A percentile compares a stretch with the other conserved stretches of the same genome.
phyloP scores from a whole-genome alignment of 1,140 invertebrate species.

The Drosophila ohnishii region DNA sequence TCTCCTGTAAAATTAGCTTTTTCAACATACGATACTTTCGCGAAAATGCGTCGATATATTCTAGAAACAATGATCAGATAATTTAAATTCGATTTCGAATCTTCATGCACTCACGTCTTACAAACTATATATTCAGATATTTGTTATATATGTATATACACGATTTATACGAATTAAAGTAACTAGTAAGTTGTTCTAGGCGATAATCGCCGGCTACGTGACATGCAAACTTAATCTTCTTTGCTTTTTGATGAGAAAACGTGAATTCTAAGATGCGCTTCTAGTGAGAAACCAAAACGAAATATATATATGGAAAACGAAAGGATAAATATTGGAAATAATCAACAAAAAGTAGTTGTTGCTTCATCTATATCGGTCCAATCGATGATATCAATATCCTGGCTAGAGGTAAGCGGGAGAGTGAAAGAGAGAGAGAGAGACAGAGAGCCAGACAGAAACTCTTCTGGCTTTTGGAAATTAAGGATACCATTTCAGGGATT shows the following conservation, averaged over 20 bases:
- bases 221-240: slow-evolving; percentile 36
- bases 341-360: slow-evolving; percentile 10
- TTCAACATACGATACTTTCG: no score
- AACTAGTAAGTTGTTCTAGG: slow-evolving; percentile 22
- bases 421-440: not conserved
- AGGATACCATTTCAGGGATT: not conserved
- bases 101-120: slow-evolving; percentile 32
- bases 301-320: slow-evolving; percentile 21
- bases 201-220: slow-evolving; percentile 31
- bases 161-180: slow-evolving; percentile 21
- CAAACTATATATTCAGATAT: slow-evolving; percentile 20
- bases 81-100: slow-evolving; percentile 1
- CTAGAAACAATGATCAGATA: slow-evolving; percentile 20
- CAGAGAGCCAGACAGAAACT: not conserved
- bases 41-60: no score
- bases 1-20: no score
- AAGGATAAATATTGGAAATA: slow-evolving; percentile 27
- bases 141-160: slow-evolving; percentile 21
- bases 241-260: not conserved
- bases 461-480: not conserved
- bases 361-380: slow-evolving; percentile 17
- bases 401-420: not conserved
- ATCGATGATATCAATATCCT: slow-evolving; percentile 11
- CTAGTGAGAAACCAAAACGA: slow-evolving; percentile 26
- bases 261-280: slow-evolving; percentile 17